phyloP scores from a whole-genome alignment of 2,888 invertebrate genomes.

The Sphinx pinastri region DNA sequence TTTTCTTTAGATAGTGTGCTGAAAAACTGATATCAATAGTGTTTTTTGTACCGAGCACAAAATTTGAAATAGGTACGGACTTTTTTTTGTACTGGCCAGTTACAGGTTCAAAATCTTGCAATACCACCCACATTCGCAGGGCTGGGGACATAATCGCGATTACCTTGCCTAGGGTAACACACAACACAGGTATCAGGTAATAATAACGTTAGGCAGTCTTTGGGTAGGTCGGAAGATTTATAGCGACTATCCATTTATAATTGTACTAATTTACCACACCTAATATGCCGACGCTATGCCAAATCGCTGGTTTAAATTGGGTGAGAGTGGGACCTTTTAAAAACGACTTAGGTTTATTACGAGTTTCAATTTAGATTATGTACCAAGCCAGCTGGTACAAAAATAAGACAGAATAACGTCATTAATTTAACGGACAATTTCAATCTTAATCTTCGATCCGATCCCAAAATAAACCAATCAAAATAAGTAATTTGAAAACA shows the following conservation, averaged over 20 bases:
- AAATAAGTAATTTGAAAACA: too few relatives aligned
- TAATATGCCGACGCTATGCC: conserved; percentile 61
- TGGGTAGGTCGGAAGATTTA: conserved; percentile 83
- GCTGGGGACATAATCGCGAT: conserved; percentile 61
- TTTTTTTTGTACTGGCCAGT: too few relatives aligned
- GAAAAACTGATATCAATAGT: too few relatives aligned
- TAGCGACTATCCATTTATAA: conserved; percentile 71
- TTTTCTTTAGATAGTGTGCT: too few relatives aligned
- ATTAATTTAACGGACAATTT: too few relatives aligned
- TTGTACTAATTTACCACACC: conserved; percentile 64
- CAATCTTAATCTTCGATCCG: too few relatives aligned
- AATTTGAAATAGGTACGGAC: too few relatives aligned
- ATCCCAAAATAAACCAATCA: too few relatives aligned
- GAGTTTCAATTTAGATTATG: too few relatives aligned
- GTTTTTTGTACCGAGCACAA: too few relatives aligned
- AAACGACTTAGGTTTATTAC: not conserved
- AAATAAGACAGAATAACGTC: too few relatives aligned
- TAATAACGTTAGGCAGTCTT: conserved; percentile 82
- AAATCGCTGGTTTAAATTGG: conserved; percentile 45
- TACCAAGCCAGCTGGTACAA: too few relatives aligned
- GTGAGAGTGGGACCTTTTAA: conserved; percentile 43
- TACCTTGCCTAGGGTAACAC: conserved; percentile 67
- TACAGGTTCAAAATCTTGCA: conserved; percentile 54
- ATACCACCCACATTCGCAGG: conserved; percentile 63
- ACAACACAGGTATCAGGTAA: conserved; percentile 73